Conservation (phyloP, 2,888 invertebrate genomes). For the Brassicogethes aeneus region DNA sequence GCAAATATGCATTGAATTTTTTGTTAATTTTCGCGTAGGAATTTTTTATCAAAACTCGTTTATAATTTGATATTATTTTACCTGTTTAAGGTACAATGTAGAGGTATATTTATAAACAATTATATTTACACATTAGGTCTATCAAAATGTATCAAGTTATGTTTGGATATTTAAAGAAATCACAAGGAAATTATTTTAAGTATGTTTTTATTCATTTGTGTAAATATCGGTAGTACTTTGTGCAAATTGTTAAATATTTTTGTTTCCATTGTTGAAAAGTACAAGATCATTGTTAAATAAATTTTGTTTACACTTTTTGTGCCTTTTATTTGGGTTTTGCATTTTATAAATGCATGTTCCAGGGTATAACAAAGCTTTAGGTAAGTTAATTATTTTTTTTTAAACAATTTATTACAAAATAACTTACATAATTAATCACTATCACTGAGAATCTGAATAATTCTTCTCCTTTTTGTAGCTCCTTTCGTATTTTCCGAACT, state of each 20-base stretch:
- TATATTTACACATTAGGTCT: constrained; percentile 6
- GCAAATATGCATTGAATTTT: constrained; percentile 2
- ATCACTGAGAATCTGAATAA: constrained; percentile 20
- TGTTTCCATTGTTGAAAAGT: constrained; percentile 34
- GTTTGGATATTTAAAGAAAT: not conserved
- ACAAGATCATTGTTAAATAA: constrained; percentile 32
- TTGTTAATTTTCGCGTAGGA: constrained; percentile 9
- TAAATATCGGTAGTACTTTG: constrained; percentile 21
- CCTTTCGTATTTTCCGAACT: constrained; percentile 9
- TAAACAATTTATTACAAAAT: constrained; percentile 2
- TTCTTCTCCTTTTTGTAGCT: constrained; percentile 18
- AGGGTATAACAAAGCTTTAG: no score
- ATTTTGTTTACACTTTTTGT: constrained; percentile 16
- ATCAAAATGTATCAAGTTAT: not conserved
- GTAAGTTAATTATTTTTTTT: no score
- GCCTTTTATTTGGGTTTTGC: constrained; percentile 11
- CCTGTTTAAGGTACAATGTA: constrained; percentile 17
- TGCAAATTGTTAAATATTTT: constrained; percentile 32
- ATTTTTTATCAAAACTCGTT: constrained; percentile 17
- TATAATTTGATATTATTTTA: constrained; percentile 19
- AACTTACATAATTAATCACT: constrained; percentile 20
- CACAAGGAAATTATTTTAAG: not conserved
- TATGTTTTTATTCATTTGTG: constrained; percentile 28
- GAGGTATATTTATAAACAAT: constrained; percentile 11
- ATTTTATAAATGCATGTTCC: no score